Evolutionary conservation across 2,888 invertebrate species (phyloP).

Genomic region (Nomada ruficornis): DNA sequence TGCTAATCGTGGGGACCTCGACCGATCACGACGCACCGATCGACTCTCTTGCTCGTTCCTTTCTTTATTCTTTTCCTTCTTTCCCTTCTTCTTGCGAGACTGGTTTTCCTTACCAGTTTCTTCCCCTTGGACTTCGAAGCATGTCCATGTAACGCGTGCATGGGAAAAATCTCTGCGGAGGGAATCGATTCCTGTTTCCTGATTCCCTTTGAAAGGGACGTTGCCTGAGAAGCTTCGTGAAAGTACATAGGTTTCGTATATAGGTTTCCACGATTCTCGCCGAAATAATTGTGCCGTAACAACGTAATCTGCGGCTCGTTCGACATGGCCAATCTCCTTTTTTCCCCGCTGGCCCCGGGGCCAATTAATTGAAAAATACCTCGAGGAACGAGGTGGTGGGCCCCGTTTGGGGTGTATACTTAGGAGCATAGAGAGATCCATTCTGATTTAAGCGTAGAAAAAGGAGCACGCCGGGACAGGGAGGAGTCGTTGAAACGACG

Average conservation of each 20-base stretch:
- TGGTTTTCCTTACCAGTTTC: not conserved
- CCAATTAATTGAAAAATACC: slow-evolving; percentile 46
- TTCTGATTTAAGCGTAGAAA: slow-evolving; percentile 39
- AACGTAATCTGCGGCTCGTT: slow-evolving; percentile 14
- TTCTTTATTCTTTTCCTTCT: not conserved
- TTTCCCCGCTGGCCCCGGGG: not conserved
- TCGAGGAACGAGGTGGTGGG: not conserved
- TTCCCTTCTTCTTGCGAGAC: not conserved
- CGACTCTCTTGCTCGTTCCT: not conserved
- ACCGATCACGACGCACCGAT: slow-evolving; percentile 31
- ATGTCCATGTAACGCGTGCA: not conserved
- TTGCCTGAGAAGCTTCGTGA: not conserved
- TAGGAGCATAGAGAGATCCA: slow-evolving; percentile 23
- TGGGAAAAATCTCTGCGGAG: slow-evolving; percentile 14
- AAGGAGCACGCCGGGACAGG: slow-evolving; percentile 36
- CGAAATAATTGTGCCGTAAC: slow-evolving; percentile 13
- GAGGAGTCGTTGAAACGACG: slow-evolving; percentile 65
- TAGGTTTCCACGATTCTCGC: slow-evolving; percentile 13
- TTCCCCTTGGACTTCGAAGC: not conserved
- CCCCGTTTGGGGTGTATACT: not conserved
- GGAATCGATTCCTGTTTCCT: not conserved
- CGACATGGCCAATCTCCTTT: not conserved
- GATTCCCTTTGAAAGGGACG: too few relatives aligned
- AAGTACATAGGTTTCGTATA: not conserved
- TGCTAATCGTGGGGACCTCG: slow-evolving; percentile 54